Evolutionary conservation across 2,888 invertebrate species (phyloP).

Genomic region (Philopedon plagiatum): DNA sequence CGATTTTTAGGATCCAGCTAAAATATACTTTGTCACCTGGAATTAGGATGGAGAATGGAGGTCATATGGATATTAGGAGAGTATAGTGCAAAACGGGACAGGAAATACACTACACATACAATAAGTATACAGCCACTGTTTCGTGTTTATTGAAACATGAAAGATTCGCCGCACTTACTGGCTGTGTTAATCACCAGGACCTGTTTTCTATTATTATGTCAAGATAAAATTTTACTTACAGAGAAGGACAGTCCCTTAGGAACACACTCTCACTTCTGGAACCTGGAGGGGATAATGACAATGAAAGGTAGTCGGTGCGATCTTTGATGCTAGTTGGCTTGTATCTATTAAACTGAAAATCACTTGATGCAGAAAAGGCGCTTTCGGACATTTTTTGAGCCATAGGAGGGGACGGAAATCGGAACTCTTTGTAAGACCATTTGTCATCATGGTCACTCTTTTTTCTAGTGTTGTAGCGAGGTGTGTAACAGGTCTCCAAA

Average conservation of each 20-base stretch:
- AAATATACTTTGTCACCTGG: neutral
- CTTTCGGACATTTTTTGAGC: constrained; percentile 45
- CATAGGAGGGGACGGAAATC: constrained; percentile 57
- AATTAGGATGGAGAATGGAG: neutral
- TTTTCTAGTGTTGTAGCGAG: constrained; percentile 45
- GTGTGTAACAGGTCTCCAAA: constrained; percentile 53
- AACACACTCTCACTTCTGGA: constrained; percentile 59
- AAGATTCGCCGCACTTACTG: too few relatives aligned
- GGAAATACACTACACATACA: too few relatives aligned
- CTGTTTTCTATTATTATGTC: neutral
- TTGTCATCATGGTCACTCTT: constrained; percentile 49
- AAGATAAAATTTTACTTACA: constrained; percentile 56
- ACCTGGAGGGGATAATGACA: constrained; percentile 63
- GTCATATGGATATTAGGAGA: neutral
- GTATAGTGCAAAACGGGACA: neutral
- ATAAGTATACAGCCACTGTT: too few relatives aligned
- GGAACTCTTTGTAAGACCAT: constrained; percentile 56
- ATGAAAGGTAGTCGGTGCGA: constrained; percentile 63
- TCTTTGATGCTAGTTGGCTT: constrained; percentile 54
- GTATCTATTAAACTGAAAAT: constrained; percentile 49
- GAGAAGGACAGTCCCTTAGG: constrained; percentile 58
- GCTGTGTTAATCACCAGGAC: too few relatives aligned
- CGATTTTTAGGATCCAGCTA: neutral
- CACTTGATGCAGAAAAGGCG: constrained; percentile 51
- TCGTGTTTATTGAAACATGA: too few relatives aligned